These are phyloP conservation scores for Halocynthia aurantium DNA, from an alignment of 23 tunicate species.

Conservation along the genomic window DNA sequence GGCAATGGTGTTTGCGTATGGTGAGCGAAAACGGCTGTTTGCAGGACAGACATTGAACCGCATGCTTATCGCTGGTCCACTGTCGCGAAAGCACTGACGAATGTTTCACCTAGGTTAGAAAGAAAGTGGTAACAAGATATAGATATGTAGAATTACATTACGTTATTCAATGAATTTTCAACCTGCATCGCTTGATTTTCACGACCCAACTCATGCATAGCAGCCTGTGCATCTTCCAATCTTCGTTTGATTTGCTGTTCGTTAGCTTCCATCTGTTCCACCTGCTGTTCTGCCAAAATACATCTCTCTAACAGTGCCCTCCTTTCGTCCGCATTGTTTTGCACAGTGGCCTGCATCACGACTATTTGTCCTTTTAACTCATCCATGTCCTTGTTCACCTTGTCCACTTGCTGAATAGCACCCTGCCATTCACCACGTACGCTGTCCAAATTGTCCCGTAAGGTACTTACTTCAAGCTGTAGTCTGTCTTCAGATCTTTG, in stretches of 20 bases:
- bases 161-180: neutral
- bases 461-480: conserved; percentile 60
- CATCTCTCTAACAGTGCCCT: conserved; percentile 82
- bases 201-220: conserved; percentile 92
- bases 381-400: conserved; percentile 30
- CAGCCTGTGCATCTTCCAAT: conserved; percentile 70
- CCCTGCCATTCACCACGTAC: conserved; percentile 68
- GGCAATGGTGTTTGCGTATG: conserved; percentile 82
- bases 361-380: conserved; percentile 61
- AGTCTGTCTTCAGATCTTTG: conserved; percentile 56
- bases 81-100: conserved; percentile 69
- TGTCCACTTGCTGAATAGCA: conserved; percentile 43
- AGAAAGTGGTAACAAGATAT: neutral
- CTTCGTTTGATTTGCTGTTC: conserved; percentile 29
- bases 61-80: conserved; percentile 73
- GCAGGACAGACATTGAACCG: conserved; percentile 52
- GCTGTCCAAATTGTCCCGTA: conserved; percentile 71
- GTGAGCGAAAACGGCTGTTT: conserved; percentile 48
- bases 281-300: conserved; percentile 60
- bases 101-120: conserved; percentile 69
- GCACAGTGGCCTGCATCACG: conserved; percentile 56
- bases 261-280: conserved; percentile 49
- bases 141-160: too few species aligned
- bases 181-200: conserved; percentile 98
- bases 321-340: conserved; percentile 79